Evolutionary conservation across 2,888 invertebrate species (phyloP).

Genomic region (Cryptocephalus moraei): DNA sequence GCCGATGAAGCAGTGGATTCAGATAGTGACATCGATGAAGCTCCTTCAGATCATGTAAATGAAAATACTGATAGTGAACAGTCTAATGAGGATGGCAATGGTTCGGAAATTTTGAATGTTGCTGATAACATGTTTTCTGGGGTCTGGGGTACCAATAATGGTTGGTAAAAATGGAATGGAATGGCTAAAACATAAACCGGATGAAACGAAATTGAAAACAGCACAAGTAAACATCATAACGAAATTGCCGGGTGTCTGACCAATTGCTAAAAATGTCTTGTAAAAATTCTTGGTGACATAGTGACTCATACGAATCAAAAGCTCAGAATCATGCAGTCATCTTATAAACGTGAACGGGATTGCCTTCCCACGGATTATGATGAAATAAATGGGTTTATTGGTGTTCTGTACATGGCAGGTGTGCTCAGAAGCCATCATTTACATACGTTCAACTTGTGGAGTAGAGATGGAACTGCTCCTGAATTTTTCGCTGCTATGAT

Average conservation of each 20-base stretch:
- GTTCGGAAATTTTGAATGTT: background rate
- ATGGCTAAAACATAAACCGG: constrained; percentile 1
- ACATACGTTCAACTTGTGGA: background rate
- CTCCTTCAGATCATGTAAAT: background rate
- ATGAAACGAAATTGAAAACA: too few species aligned
- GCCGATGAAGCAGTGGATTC: background rate
- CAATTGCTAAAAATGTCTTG: too few species aligned
- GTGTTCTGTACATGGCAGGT: constrained; percentile 1
- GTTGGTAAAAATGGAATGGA: background rate
- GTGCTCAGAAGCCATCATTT: constrained; percentile 1
- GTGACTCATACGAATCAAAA: constrained; percentile 1
- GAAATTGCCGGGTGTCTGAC: too few species aligned
- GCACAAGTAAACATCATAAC: too few species aligned
- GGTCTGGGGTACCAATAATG: background rate
- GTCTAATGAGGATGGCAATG: background rate
- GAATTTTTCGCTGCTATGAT: too few species aligned
- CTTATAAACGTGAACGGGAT: background rate
- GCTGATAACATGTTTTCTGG: background rate
- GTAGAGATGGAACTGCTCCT: too few species aligned
- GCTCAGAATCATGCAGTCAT: background rate
- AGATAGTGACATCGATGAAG: constrained; percentile 1
- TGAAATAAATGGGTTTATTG: constrained; percentile 1
- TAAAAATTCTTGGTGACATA: too few species aligned
- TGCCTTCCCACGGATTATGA: background rate
- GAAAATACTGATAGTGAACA: background rate